A percentile compares a stretch with the other conserved stretches of the same genome.
Conservation (phyloP, 2,888 invertebrate species). For the Lithodes maja region DNA sequence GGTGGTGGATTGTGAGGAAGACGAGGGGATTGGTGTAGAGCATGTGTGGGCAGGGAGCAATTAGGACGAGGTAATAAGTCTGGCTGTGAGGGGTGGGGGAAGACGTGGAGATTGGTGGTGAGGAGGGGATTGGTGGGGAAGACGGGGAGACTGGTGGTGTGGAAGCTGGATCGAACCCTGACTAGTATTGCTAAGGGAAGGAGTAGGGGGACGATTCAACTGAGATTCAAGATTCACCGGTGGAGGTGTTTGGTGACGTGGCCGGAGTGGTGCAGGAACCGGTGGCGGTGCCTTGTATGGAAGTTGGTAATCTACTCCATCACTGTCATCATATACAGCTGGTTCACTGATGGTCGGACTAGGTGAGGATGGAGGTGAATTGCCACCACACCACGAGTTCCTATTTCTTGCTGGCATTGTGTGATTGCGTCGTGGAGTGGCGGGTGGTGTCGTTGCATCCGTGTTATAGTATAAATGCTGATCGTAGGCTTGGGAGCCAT, state of each 20-base stretch:
- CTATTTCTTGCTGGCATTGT: background rate
- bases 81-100: background rate
- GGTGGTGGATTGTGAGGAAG: too few relatives aligned
- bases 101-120: background rate
- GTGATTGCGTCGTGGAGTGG: background rate
- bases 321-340: conserved; percentile 68
- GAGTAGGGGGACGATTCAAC: background rate
- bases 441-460: background rate
- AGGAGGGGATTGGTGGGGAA: background rate
- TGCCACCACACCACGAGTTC: conserved; percentile 41
- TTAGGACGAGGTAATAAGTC: background rate
- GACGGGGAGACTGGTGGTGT: background rate
- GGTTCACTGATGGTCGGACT: conserved; percentile 73
- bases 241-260: conserved; percentile 10
- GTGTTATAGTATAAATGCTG: conserved; percentile 45
- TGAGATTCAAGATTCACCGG: background rate
- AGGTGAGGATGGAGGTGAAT: conserved; percentile 72
- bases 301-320: conserved; percentile 59
- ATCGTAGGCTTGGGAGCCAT: conserved; percentile 47
- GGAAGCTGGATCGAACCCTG: background rate
- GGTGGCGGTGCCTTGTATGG: conserved; percentile 19
- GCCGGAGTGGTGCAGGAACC: conserved; percentile 16
- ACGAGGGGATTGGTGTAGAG: background rate
- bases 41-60: background rate
- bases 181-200: background rate